Evolutionary conservation across 2,888 invertebrate species (phyloP), one percentile per base, ranked within the genome.

Genomic region (Cantharis flavilabris): DNA sequence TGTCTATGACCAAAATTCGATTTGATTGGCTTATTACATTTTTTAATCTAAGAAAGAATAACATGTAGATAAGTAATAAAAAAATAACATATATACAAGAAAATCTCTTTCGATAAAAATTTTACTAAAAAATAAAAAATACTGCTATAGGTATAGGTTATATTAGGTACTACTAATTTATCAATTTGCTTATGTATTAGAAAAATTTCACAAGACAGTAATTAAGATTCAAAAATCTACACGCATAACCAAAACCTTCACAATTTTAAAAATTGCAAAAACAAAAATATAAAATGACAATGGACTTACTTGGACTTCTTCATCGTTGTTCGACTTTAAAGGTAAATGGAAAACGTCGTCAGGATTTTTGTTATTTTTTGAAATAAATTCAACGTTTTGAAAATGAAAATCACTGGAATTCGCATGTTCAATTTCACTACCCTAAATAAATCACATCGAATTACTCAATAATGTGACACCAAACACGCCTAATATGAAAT

Each of bases 361-460:
- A n/a, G 49, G n/a, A 2, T 49, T 49, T 49, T n/a, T 49, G 49
- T 7, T 49, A 49, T 49, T n/a, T 49, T 49, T 49, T 5, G 49
- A 49, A 49, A 49, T 49, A 49, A 49, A 49, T 49, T 49, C 49
- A n/a, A 49, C 49, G 49, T 49, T n/a, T 67, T 67, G 14, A 23
- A 67, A 67, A 23, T n/a, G n/a, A 67, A 26, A 67, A 20, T 67
- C 65, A 67, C 65, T 67, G n/a, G 65, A 67, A 67, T 26, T 67
- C 20, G 20, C 65, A 67, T 67, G 65, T 71, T 71, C 62, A 62
- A 62, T 26, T 23, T 71, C 71, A 62, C 71, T 71, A 62, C n/a
- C 26, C 62, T 62, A 71, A 71, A 20, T 62, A 70, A 70, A 49
- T 13, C 16, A 20, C 16, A 20, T 18, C n/a, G 20, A 67, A 67